These are phyloP conservation scores for Raja brachyura DNA, from an alignment of 2,113 vertebrate genomes.

Conservation along the genomic window DNA sequence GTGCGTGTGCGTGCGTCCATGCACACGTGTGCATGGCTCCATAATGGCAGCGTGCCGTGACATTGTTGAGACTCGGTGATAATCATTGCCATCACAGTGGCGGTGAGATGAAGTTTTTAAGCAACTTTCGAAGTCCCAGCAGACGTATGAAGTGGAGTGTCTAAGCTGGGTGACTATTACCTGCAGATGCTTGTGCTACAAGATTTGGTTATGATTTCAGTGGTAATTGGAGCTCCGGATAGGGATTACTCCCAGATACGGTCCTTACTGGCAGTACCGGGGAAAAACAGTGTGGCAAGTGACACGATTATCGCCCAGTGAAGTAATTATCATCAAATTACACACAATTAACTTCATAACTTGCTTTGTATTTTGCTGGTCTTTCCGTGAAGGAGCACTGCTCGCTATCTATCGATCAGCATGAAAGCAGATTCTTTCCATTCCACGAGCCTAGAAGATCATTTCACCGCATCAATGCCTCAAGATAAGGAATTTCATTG, in stretches of 20 bases:
- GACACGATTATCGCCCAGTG: not conserved
- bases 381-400: not conserved
- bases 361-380: not conserved
- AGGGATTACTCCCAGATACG: not conserved
- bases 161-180: not conserved
- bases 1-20: too few relatives aligned
- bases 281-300: not conserved
- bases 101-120: not conserved
- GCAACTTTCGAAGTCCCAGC: not conserved
- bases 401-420: not conserved
- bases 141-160: not conserved
- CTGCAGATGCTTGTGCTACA: not conserved
- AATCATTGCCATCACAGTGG: not conserved
- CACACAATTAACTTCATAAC: not conserved
- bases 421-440: not conserved
- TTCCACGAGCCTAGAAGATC: not conserved
- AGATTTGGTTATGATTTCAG: not conserved
- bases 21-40: not conserved
- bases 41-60: not conserved
- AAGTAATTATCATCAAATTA: not conserved
- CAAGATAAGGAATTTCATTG: not conserved
- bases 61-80: too few relatives aligned
- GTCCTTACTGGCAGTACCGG: not conserved
- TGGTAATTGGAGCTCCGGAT: not conserved
- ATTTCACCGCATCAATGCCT: not conserved